Base-by-base conservation (phyloP, 1,140 invertebrate genomes). In the Zaprionus vittiger region DNA sequence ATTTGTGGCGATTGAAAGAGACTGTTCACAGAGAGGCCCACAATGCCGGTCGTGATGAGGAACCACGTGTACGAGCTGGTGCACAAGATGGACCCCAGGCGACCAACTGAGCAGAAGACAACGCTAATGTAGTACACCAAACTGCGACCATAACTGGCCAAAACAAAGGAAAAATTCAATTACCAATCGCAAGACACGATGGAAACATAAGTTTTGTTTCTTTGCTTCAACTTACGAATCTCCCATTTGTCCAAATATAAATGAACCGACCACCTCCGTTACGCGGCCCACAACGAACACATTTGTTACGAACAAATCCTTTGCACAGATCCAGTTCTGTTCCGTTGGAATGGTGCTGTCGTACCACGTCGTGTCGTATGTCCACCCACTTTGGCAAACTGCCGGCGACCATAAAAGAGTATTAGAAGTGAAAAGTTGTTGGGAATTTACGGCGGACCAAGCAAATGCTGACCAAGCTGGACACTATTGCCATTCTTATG, bases 241-340 rank as follows among this genome's bases (percentile, higher is more conserved):
- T 66, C 93, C 94, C 78, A 95, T 84, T 81, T 93, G 93, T 69
- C 94, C 94, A 73, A 94, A 92, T 68, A 94, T 76, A 83, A 94
- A 93, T 65, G 93, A 93, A 41, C 94, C 94, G 47, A 94, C 69
- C 64, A 94, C 92, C 81, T 94, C 94, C 20, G 94, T 94, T 37
- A 94, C 91, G 74, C 94, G 93, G 62, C 91, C 92, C 66, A 93
- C 91, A 15, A 93, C 93, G 67, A 94, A 93, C 56, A 93, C 91
- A 89, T 94, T 94, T 73, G 94, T 93, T 55, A 93, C 91, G 72
- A 93, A 93, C 69, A 94, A 87, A 75, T 93, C 91, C 77, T 94
- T 93, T n/a, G 93, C 92, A 72, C 94, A 95, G 20, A 95, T 94
- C 94, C 94, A 95, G 91, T 95, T 75, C 77, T 94, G 75, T 65